phyloP scores from a whole-genome alignment of 2,113 vertebrate genomes.

The Hyaena hyaena region DNA sequence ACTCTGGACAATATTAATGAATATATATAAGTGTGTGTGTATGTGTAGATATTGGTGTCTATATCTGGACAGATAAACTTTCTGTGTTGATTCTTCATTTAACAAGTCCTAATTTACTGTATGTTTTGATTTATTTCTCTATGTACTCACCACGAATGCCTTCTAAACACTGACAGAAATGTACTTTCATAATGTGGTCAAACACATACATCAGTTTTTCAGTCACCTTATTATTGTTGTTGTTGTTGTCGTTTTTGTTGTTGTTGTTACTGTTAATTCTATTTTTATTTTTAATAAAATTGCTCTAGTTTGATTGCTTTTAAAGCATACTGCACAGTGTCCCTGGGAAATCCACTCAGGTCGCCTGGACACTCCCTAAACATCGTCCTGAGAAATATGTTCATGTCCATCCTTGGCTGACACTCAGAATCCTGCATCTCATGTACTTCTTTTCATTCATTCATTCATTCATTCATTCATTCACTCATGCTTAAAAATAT shows the following conservation, averaged over 20 bases:
- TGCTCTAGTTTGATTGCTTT: background rate
- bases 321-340: background rate
- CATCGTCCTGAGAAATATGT: background rate
- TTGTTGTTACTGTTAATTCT: background rate
- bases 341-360: background rate
- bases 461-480: background rate
- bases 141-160: background rate
- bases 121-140: background rate
- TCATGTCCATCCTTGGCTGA: background rate
- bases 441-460: background rate
- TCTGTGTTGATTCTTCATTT: background rate
- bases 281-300: background rate
- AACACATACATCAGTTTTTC: background rate
- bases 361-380: background rate
- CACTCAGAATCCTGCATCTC: background rate
- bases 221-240: background rate
- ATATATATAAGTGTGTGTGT: too few relatives aligned
- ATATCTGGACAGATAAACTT: background rate
- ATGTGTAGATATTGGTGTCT: too few relatives aligned
- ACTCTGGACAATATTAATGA: background rate
- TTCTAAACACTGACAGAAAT: background rate
- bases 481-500: background rate
- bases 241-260: background rate
- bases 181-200: background rate
- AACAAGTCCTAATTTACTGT: background rate